Evolutionary conservation across 1,140 invertebrate species (phyloP).

Genomic region (Caerostris darwini): DNA sequence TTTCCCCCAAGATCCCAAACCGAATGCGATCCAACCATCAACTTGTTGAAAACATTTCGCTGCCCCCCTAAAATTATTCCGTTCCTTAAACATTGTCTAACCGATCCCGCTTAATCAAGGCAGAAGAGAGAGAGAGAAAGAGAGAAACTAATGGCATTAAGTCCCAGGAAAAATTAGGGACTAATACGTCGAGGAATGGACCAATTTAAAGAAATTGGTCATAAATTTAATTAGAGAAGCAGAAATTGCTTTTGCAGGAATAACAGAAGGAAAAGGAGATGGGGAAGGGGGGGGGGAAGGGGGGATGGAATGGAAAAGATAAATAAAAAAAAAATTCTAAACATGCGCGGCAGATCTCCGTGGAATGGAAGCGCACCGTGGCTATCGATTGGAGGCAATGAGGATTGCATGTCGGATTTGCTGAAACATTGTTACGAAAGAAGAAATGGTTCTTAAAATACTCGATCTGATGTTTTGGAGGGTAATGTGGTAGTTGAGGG

Average conservation of each 20-base stretch:
- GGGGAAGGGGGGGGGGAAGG: neutral
- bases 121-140: neutral
- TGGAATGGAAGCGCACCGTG: neutral
- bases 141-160: conserved; percentile 50
- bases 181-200: conserved; percentile 67
- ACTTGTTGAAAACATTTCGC: conserved; percentile 43
- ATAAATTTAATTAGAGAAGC: conserved; percentile 73
- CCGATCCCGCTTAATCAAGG: conserved; percentile 51
- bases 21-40: neutral
- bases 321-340: conserved; percentile 17
- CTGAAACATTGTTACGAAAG: neutral
- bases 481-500: neutral
- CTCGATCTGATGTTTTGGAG: neutral
- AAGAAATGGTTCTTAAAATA: neutral
- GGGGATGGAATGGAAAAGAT: neutral
- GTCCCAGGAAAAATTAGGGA: conserved; percentile 63
- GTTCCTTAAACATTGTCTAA: conserved; percentile 53
- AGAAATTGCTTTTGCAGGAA: conserved; percentile 66
- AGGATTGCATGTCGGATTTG: conserved; percentile 10
- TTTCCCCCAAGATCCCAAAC: neutral
- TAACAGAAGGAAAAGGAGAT: conserved; percentile 19
- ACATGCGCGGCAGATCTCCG: neutral
- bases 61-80: neutral
- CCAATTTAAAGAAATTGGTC: conserved; percentile 63
- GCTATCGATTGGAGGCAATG: conserved; percentile 48